Evolutionary conservation across 23 tunicate genomes (phyloP).

Genomic region (Oikopleura albicans): DNA sequence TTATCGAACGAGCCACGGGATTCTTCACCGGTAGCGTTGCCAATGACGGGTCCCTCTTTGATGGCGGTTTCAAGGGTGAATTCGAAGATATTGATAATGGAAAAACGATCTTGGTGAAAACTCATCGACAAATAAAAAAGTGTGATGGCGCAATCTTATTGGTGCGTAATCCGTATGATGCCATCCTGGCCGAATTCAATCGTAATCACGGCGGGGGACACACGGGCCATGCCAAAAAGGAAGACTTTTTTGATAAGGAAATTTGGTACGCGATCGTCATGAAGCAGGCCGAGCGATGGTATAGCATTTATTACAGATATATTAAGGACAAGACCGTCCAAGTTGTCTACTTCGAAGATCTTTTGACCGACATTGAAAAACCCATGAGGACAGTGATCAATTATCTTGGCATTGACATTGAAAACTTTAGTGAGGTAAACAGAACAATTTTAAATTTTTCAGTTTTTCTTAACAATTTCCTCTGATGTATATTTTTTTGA

Average conservation of each 20-base stretch:
- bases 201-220: conserved; percentile 14
- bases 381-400: conserved; percentile 1
- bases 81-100: not conserved
- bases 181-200: conserved; percentile 6
- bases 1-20: not conserved
- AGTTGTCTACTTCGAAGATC: not conserved
- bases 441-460: no score
- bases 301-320: not conserved
- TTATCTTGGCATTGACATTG: not conserved
- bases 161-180: not conserved
- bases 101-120: not conserved
- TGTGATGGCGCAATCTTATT: not conserved
- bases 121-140: not conserved
- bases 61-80: not conserved
- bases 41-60: not conserved
- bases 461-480: no score
- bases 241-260: not conserved
- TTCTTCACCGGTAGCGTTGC: not conserved
- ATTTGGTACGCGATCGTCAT: not conserved
- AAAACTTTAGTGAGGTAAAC: not conserved
- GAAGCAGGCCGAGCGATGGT: not conserved
- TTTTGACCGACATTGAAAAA: not conserved
- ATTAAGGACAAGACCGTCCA: not conserved
- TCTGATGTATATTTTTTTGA: not conserved
- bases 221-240: not conserved